Evolutionary conservation across 1,140 invertebrate genomes (phyloP), one percentile per base, ranked within the genome.

Genomic region (Diabrotica virgifera): DNA sequence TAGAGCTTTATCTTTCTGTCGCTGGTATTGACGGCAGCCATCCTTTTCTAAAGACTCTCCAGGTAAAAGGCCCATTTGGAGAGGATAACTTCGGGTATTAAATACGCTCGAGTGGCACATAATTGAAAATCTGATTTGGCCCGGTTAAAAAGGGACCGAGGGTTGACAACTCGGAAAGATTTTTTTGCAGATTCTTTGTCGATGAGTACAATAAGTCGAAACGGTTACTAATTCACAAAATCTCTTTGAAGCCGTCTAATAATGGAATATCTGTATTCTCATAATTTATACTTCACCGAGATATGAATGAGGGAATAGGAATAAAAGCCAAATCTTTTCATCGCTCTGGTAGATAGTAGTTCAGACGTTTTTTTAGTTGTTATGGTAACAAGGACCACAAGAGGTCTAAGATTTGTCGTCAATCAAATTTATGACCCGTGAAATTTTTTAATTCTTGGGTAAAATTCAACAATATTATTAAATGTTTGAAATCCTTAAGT

Each of bases 81-180:
- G 40, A 46, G 40, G 40, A 46, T 46, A 46, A 10, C 40, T 46
- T 46, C 40, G 40, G 40, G 40, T 46, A 46, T 46, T 46, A 46
- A 46, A 46, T 46, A 46, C 40, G 40, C 40, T 46, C 40, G 40
- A 46, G 40, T 46, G 40, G 40, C 40, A 46, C 2, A 46, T 46
- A 46, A 46, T 46, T 46, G 40, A 46, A 46, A 46, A 46, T 46
- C 40, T 46, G 40, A 46, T 46, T 46, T 46, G 40, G 40, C 40
- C 40, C 5, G 40, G 40, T 46, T 46, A 10, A 46, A 46, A 46
- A 46, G 40, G 40, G 8, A 46, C 5, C 40, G 8, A 46, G 8
- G 40, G 40, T 46, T 46, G 40, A 46, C 40, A 46, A 10, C n/a
- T 46, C 5, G 40, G n/a, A 8, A 46, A n/a, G n/a, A 10, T 10